A percentile compares a stretch with the other conserved stretches of the same genome.
Evolutionary conservation across 2,113 vertebrate genomes (phyloP).

Genomic region (Grus americana): DNA sequence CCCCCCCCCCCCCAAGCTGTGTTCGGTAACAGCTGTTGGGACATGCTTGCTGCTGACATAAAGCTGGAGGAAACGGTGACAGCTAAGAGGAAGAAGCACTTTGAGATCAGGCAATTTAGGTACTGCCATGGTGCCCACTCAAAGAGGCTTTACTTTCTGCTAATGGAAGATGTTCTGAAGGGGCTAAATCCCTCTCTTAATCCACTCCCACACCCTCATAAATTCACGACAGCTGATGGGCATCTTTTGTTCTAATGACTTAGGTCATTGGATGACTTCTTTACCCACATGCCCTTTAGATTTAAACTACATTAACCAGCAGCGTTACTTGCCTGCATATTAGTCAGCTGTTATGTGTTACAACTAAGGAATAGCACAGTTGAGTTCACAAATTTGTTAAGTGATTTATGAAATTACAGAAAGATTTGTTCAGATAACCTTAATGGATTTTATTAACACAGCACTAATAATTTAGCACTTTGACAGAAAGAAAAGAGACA

Average conservation of each 20-base stretch:
- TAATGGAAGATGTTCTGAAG: background rate
- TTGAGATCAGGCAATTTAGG: background rate
- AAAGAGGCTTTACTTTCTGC: slow-evolving; percentile 6
- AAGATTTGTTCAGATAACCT: background rate
- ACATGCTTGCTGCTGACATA: background rate
- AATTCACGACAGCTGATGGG: background rate
- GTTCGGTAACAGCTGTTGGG: fast-evolving
- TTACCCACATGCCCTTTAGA: background rate
- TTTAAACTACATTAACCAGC: background rate
- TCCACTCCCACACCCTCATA: background rate
- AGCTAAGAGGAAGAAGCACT: background rate
- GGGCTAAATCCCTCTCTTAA: slow-evolving; percentile 18
- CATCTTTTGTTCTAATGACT: background rate
- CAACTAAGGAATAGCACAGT: background rate
- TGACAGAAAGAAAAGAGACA: background rate
- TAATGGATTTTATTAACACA: background rate
- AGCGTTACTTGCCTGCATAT: background rate
- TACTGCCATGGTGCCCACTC: background rate
- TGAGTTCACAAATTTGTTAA: slow-evolving; percentile 1
- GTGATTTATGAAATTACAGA: background rate
- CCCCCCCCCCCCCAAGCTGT: background rate
- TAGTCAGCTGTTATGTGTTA: background rate
- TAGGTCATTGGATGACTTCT: background rate
- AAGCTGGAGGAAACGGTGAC: background rate
- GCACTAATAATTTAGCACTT: background rate